phyloP scores from a whole-genome alignment of 2,113 vertebrate species.

The Rhadina sibilatrix region DNA sequence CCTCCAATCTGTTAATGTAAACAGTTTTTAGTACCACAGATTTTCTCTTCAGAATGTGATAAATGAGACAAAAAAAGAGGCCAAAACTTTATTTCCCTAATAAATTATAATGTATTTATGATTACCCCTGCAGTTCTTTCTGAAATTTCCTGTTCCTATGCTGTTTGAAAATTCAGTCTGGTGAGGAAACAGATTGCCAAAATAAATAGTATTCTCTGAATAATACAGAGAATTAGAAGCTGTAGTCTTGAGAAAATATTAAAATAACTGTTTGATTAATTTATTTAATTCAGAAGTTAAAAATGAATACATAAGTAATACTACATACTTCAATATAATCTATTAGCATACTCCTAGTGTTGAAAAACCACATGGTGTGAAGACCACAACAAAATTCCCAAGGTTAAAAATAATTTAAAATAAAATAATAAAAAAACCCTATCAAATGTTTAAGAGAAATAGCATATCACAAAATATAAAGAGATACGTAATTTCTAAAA shows the following conservation, averaged over 20 bases:
- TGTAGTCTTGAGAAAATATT: not conserved
- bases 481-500: not conserved
- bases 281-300: not conserved
- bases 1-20: not conserved
- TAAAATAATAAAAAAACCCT: not conserved
- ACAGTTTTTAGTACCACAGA: not conserved
- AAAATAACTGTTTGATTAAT: not conserved
- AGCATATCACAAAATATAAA: not conserved
- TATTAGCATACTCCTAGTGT: too few relatives aligned
- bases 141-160: not conserved
- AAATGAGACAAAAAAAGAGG: not conserved
- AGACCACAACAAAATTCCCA: not conserved
- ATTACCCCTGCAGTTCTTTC: not conserved
- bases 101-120: not conserved
- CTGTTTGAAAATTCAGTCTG: not conserved
- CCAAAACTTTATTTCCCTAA: not conserved
- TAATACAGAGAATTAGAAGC: not conserved
- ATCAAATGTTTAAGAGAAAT: too few relatives aligned
- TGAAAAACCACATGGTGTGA: not conserved
- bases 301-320: not conserved
- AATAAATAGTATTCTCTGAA: not conserved
- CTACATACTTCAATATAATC: not conserved
- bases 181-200: not conserved
- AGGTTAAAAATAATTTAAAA: not conserved
- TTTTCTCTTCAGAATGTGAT: not conserved